These are phyloP conservation scores for Malachius bipustulatus DNA, from an alignment of 2,888 invertebrate species.

Conservation along the genomic window DNA sequence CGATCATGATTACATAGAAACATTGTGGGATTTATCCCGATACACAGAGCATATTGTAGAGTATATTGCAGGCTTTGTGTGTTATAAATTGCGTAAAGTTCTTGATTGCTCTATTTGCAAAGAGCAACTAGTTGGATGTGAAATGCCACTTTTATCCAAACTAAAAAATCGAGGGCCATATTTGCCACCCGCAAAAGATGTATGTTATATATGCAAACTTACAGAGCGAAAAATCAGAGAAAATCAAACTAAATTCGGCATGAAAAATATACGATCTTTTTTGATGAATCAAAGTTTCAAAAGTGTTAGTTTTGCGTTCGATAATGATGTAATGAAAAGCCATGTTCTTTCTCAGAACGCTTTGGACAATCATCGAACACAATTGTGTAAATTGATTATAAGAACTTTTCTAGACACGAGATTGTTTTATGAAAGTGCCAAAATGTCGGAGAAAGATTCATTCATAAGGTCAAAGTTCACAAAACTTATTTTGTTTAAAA, in stretches of 20 bases:
- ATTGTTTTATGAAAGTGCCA: too few species aligned
- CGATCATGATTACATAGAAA: slow-evolving; percentile 9
- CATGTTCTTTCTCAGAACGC: not conserved
- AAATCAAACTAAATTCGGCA: not conserved
- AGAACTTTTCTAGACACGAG: too few species aligned
- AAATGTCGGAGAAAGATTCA: too few species aligned
- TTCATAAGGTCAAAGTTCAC: too few species aligned
- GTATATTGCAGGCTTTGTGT: slow-evolving; percentile 11
- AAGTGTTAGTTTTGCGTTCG: not conserved
- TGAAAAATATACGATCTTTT: not conserved
- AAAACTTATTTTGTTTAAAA: too few species aligned
- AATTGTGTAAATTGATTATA: too few species aligned
- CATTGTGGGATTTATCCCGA: slow-evolving; percentile 4
- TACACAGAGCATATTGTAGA: slow-evolving; percentile 8
- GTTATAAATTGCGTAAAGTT: slow-evolving; percentile 7
- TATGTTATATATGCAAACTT: not conserved
- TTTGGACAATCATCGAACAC: slow-evolving; percentile 2
- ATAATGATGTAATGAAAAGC: slow-evolving; percentile 1
- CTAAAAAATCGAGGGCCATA: not conserved
- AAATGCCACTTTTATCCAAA: not conserved
- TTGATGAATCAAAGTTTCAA: not conserved
- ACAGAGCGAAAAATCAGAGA: not conserved
- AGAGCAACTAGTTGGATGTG: too few species aligned
- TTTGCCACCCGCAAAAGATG: not conserved
- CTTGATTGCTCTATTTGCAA: slow-evolving; percentile 8